These are phyloP conservation scores for Columbina picui DNA, from an alignment of 2,113 vertebrate genomes.

Conservation along the genomic window DNA sequence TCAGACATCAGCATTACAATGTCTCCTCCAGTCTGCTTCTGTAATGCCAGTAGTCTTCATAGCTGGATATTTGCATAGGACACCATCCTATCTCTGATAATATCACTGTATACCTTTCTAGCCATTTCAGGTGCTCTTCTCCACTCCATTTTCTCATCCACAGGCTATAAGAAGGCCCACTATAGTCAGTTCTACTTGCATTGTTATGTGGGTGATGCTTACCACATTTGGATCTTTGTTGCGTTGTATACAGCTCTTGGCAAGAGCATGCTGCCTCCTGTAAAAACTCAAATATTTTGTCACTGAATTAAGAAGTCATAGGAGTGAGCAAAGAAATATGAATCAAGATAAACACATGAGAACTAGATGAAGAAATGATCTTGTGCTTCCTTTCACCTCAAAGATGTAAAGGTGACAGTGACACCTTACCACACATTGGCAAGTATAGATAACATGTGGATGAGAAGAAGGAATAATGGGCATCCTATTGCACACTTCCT, in stretches of 20 bases:
- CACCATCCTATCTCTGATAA: neutral
- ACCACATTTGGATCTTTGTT: neutral
- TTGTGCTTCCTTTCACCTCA: neutral
- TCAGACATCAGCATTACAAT: neutral
- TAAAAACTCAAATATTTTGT: neutral
- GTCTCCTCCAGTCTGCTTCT: neutral
- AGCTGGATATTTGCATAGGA: neutral
- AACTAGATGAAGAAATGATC: neutral
- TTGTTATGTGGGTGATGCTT: neutral
- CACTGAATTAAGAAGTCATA: neutral
- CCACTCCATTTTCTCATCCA: neutral
- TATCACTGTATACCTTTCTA: neutral
- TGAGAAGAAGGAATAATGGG: neutral
- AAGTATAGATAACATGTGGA: neutral
- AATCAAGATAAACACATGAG: neutral
- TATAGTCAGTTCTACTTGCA: neutral
- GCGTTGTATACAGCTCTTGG: neutral
- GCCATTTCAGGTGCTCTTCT: neutral
- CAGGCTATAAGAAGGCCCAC: neutral
- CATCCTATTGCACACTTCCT: neutral
- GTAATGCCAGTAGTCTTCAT: neutral
- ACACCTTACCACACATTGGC: neutral
- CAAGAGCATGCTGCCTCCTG: neutral
- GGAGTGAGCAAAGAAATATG: neutral
- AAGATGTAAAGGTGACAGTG: neutral